phyloP scores from a whole-genome alignment of 2,113 vertebrate species.

The Hepsetus odoe region DNA sequence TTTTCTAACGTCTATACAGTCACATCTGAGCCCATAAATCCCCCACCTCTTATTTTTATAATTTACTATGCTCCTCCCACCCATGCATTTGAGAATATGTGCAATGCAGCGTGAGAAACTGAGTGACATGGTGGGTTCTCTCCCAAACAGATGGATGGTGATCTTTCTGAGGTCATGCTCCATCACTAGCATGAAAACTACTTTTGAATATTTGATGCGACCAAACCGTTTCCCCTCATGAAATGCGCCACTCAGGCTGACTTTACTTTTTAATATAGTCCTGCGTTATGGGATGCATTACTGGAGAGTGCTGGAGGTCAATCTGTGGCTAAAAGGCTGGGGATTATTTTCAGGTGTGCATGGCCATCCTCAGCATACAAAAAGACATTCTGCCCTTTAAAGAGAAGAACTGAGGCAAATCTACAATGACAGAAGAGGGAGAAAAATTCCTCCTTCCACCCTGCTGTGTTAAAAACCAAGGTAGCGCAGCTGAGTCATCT shows the following conservation, averaged over 20 bases:
- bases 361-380: background rate
- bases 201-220: background rate
- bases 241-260: background rate
- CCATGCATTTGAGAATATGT: too few relatives aligned
- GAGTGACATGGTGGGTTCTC: background rate
- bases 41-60: too few relatives aligned
- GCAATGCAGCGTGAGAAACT: too few relatives aligned
- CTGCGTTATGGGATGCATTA: background rate
- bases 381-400: background rate
- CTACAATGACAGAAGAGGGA: background rate
- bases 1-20: background rate
- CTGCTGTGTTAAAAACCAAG: background rate
- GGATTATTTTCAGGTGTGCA: slow-evolving; percentile 8
- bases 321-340: slow-evolving; percentile 11
- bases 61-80: too few relatives aligned
- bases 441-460: background rate
- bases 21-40: background rate
- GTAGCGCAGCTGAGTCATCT: background rate
- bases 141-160: background rate
- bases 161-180: background rate
- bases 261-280: background rate
- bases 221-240: background rate
- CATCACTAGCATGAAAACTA: background rate
- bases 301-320: background rate
- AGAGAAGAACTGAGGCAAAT: background rate